These are phyloP conservation scores for Spondyliosoma cantharus DNA, from an alignment of 2,797 vertebrate species.

Conservation along the genomic window DNA sequence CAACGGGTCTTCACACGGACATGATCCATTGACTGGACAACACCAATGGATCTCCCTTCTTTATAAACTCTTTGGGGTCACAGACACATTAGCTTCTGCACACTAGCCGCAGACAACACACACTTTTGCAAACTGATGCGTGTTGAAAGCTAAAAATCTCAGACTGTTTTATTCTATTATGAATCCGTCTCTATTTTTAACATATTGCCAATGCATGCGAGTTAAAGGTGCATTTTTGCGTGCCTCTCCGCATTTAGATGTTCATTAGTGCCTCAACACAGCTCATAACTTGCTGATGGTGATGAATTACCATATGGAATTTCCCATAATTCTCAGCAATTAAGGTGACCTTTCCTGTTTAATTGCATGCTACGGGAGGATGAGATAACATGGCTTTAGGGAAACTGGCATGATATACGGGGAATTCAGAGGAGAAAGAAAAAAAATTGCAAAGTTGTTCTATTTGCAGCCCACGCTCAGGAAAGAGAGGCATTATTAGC, in stretches of 20 bases:
- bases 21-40: slow-evolving; percentile 8
- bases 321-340: slow-evolving; percentile 70
- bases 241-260: slow-evolving; percentile 42
- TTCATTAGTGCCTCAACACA: slow-evolving; percentile 55
- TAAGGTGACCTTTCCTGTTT: slow-evolving; percentile 72
- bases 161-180: not conserved
- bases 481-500: slow-evolving; percentile 49
- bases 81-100: slow-evolving; percentile 30
- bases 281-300: slow-evolving; percentile 64
- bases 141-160: not conserved
- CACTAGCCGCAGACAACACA: not conserved
- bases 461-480: slow-evolving; percentile 46
- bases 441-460: slow-evolving; percentile 55
- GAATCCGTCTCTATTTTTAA: slow-evolving; percentile 29
- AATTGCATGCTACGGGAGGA: slow-evolving; percentile 64
- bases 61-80: slow-evolving; percentile 23
- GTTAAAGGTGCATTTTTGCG: slow-evolving; percentile 28
- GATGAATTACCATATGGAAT: slow-evolving; percentile 75
- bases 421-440: slow-evolving; percentile 30
- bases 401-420: slow-evolving; percentile 44
- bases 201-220: slow-evolving; percentile 25
- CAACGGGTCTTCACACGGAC: slow-evolving; percentile 41
- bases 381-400: slow-evolving; percentile 53
- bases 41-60: not conserved
- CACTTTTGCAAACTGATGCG: not conserved